Evolutionary conservation across 2,113 vertebrate genomes (phyloP).

Genomic region (Mastomys coucha): DNA sequence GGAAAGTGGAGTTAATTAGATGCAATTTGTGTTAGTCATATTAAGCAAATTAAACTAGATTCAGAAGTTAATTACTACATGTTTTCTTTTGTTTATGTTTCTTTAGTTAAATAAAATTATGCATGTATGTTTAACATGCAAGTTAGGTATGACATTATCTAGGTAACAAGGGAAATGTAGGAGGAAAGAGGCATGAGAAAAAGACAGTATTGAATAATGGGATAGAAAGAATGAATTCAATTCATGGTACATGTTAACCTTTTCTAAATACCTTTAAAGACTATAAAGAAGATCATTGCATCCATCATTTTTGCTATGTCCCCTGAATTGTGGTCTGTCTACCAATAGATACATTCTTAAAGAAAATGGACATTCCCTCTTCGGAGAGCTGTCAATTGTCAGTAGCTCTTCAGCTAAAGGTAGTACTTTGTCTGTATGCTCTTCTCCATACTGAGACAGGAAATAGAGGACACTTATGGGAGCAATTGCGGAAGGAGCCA

Average conservation of each 20-base stretch:
- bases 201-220: no score
- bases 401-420: not conserved
- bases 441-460: not conserved
- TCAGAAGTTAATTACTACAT: not conserved
- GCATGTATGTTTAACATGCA: not conserved
- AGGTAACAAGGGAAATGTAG: not conserved
- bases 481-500: rapidly evolving
- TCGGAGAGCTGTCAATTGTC: not conserved
- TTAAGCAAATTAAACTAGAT: not conserved
- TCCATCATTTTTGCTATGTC: not conserved
- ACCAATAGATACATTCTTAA: not conserved
- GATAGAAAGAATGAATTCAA: not conserved
- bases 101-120: not conserved
- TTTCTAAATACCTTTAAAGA: not conserved
- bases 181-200: not conserved
- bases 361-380: not conserved
- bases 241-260: not conserved
- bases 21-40: not conserved
- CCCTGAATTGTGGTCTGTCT: no score
- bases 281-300: not conserved
- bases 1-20: not conserved
- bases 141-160: not conserved
- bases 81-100: not conserved
- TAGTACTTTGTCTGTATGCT: not conserved
- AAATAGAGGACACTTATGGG: not conserved